Evolutionary conservation across 2,888 invertebrate genomes (phyloP), one percentile per base, ranked within the genome.

Genomic region (Apodemia hepburni): DNA sequence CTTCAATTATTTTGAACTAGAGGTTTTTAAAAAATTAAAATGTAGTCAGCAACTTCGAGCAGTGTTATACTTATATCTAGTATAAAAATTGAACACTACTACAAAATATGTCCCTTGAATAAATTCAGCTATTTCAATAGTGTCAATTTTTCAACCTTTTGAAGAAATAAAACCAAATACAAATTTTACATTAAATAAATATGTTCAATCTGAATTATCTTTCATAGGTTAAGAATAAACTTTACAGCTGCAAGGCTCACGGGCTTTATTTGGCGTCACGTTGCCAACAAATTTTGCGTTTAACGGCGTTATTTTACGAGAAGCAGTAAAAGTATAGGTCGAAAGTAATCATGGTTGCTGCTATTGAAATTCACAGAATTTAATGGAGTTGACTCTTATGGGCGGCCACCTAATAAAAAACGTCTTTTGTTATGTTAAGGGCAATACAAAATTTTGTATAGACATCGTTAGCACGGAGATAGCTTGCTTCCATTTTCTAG

Each of bases 211-310:
- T 27, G 45, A 29, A 57, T 57, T 57, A 22, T 15, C 54, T 57
- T 27, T 57, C 29, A 57, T 57, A 29, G 27, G 3, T 57, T 57
- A 7, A 4, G 22, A 18, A 51, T 57, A 57, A 57, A 57, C 29
- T 57, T 57, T 29, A 57, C 57, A 57, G 57, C 57, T 27, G 29
- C 7, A 6, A 27, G 29, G 57, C 27, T 54, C 54, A 54, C 22
- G 27, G 27, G 7, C 29, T 47, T 47, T 47, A 47, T 47, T 47
- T 57, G 57, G 57, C 57, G 57, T 57, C 57, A 57, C 57, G 27
- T 57, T 57, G 57, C 57, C 57, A 57, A 57, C 57, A 57, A 57
- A 57, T 57, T 57, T 57, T 29, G 29, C 57, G 57, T 57, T 54
- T 57, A 57, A 57, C 57, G 47, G 57, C 57, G n/a, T 15, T 27